Base-by-base conservation (phyloP, 2,888 invertebrate species). In the Epinotia demarniana region DNA sequence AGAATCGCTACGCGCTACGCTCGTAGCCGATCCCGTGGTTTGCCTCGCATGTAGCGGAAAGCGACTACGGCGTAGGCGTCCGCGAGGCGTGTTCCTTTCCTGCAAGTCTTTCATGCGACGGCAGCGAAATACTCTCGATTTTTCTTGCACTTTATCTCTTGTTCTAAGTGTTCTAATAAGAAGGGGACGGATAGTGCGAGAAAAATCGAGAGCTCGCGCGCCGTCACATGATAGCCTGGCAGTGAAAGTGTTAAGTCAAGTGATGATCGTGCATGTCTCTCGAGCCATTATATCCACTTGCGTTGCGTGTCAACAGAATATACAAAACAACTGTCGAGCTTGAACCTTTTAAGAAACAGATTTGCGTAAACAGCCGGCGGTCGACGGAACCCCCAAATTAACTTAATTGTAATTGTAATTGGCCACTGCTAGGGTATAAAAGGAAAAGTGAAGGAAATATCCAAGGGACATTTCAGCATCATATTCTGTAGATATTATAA, bases 401-500 rank as follows among this genome's bases (percentile, higher is more conserved):
- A 90, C 80, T 89, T 92, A 91, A 92, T 92, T 91, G 87, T 89
- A 86, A 87, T 87, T 87, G 90, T 91, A 92, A 92, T 91, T 89
- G 89, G 87, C 82, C 84, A 80, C 83, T 84, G 84, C 85, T 80
- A 84, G 84, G 85, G 86, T 86, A 85, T 88, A 88, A 89, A 90
- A 88, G 87, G 87, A 87, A 91, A 39, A 9, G 39, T 39, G 39
- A 39, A 39, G 39, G 39, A 39, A 91, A 90, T 90, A 91, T 90
- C 60, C 90, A 88, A 86, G 87, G 84, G 85, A 86, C 81, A 79
- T 79, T 55, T 75, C 73, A 67, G 76, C 78, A 77, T 73, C n/a
- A 64, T 62, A 61, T 73, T 12, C 19, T 43, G 43, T 69, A 55
- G 55, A 49, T 39, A 68, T 43, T 46, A 58, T 58, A 58, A 9